phyloP scores from a whole-genome alignment of 2,797 vertebrate genomes.

The Neosilurus mollespiculum region DNA sequence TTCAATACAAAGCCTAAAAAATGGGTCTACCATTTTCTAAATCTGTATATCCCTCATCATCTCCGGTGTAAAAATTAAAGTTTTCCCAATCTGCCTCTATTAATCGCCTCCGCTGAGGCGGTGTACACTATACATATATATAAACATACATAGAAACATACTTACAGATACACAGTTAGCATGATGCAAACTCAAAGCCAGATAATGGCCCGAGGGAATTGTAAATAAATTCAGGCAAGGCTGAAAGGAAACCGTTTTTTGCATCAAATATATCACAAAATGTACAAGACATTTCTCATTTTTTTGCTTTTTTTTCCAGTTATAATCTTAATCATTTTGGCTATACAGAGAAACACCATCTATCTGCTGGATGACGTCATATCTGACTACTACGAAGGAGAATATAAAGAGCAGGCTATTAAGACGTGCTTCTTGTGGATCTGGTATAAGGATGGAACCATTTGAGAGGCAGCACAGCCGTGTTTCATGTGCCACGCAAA shows the following conservation, averaged over 20 bases:
- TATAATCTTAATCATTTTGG: conserved; percentile 54
- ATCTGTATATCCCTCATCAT: conserved; percentile 34
- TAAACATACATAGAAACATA: conserved; percentile 56
- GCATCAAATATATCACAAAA: conserved; percentile 48
- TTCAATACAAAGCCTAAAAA: background rate
- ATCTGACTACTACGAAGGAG: background rate
- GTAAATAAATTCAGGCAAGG: conserved; percentile 52
- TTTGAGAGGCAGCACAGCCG: conserved; percentile 17
- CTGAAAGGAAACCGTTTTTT: conserved; percentile 72
- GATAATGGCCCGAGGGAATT: conserved; percentile 28
- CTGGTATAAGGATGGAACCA: background rate
- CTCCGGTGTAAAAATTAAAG: conserved; percentile 24
- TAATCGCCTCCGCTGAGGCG: conserved; percentile 21
- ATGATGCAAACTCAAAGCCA: conserved; percentile 37
- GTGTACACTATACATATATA: conserved; percentile 45
- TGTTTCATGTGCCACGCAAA: background rate
- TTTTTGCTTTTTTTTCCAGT: conserved; percentile 42
- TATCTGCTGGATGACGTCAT: conserved; percentile 1
- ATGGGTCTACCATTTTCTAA: background rate
- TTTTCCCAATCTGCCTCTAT: conserved; percentile 41
- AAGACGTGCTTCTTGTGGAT: conserved; percentile 40
- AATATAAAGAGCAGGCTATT: conserved; percentile 7
- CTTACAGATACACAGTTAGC: conserved; percentile 47
- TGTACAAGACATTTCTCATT: conserved; percentile 42
- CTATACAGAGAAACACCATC: conserved; percentile 52